phyloP scores from a whole-genome alignment of 2,113 vertebrate genomes.

The Alouatta palliata region DNA sequence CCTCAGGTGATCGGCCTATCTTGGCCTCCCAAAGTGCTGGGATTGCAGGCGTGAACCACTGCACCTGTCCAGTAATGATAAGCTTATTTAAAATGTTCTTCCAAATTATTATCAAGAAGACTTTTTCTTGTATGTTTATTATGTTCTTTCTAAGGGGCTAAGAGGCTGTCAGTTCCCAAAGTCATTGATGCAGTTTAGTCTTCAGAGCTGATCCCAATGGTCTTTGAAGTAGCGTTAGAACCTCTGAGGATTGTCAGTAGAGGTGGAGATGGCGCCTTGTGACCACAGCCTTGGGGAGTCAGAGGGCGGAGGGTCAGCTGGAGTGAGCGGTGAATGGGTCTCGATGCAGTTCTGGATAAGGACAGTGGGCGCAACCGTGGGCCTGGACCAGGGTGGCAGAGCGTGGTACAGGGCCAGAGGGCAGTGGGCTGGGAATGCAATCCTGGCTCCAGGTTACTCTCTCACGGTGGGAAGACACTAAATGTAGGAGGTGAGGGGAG shows the following conservation, averaged over 20 bases:
- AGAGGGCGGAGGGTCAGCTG: neutral
- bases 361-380: neutral
- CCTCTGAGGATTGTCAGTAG: neutral
- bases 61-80: neutral
- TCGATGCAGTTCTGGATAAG: neutral
- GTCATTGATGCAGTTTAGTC: neutral
- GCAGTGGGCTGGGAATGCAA: too few species aligned
- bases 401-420: too few species aligned
- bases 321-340: too few species aligned
- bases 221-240: neutral
- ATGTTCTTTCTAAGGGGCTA: neutral
- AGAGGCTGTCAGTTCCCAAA: neutral
- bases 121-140: neutral
- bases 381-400: neutral
- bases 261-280: neutral
- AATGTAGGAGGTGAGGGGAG: neutral
- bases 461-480: accelerated
- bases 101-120: neutral
- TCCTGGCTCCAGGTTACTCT: neutral
- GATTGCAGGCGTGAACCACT: too few species aligned
- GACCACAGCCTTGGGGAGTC: neutral
- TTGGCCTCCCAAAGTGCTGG: too few species aligned
- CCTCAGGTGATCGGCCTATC: too few species aligned
- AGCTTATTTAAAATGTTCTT: neutral
- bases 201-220: neutral